phyloP scores from a whole-genome alignment of 2,113 vertebrate genomes.

The Corythornis madagascariensis region DNA sequence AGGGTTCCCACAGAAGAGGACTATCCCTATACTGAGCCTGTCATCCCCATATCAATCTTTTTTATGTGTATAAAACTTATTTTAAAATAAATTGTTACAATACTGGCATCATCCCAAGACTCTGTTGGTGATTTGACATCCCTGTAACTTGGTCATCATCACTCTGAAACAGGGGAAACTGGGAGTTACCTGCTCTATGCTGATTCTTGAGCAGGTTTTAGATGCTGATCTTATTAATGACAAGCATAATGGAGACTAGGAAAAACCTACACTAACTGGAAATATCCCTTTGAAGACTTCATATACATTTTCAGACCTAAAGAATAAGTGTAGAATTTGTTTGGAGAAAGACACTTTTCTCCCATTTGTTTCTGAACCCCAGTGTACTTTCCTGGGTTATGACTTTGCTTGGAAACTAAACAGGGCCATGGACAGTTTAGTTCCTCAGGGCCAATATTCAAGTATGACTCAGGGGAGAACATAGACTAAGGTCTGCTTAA shows the following conservation, averaged over 20 bases:
- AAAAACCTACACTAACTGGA: not conserved
- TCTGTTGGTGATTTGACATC: not conserved
- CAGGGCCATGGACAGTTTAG: not conserved
- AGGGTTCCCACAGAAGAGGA: not conserved
- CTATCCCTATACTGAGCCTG: not conserved
- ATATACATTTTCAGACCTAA: not conserved
- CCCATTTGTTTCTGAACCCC: not conserved
- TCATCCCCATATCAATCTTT: not conserved
- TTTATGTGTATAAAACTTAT: not conserved
- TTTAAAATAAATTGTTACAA: not conserved
- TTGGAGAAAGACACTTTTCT: not conserved
- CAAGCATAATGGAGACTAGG: not conserved
- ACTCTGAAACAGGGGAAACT: not conserved
- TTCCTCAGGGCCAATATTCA: not conserved
- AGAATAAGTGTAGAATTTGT: not conserved
- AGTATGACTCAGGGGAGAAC: not conserved
- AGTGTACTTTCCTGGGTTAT: not conserved
- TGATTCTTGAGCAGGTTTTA: not conserved
- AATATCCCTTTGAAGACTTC: not conserved
- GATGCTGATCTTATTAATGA: not conserved
- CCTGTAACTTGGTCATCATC: not conserved
- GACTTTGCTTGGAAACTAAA: not conserved
- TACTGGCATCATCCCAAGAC: not conserved
- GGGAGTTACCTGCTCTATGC: not conserved
- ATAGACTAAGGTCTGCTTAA: not conserved